Percentiles rank a stretch among this genome's conserved stretches.
These are phyloP conservation scores for Dissostichus mawsoni DNA, from an alignment of 2,113 vertebrate genomes.

Conservation along the genomic window DNA sequence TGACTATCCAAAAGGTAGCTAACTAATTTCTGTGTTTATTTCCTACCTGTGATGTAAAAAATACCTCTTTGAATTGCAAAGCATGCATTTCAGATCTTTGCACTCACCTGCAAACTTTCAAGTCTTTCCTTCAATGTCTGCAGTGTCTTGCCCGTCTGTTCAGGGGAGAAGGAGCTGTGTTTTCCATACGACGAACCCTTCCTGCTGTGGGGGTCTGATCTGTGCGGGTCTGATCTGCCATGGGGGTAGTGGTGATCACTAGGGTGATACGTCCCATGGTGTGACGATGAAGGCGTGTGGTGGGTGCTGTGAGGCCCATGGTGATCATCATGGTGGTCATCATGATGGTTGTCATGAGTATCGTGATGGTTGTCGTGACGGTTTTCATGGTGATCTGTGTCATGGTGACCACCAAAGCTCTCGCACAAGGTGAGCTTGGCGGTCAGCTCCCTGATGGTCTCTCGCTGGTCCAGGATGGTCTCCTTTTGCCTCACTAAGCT, in stretches of 20 bases:
- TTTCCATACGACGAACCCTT: constrained; percentile 66
- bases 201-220: constrained; percentile 69
- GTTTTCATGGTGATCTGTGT: constrained; percentile 64
- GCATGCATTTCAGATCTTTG: background rate
- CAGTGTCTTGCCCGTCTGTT: constrained; percentile 85
- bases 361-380: constrained; percentile 58
- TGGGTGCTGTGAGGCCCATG: constrained; percentile 58
- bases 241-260: constrained; percentile 73
- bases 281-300: constrained; percentile 49
- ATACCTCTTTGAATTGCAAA: background rate
- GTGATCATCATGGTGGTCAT: constrained; percentile 65
- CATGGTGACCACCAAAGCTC: constrained; percentile 77
- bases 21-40: too few relatives aligned
- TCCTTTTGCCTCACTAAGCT: constrained; percentile 88
- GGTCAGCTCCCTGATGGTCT: constrained; percentile 87
- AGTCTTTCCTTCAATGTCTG: constrained; percentile 87
- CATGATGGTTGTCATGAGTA: constrained; percentile 49
- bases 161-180: constrained; percentile 76
- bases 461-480: constrained; percentile 87
- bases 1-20: too few relatives aligned
- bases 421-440: constrained; percentile 88
- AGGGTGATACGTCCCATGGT: constrained; percentile 60
- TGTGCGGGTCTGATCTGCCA: constrained; percentile 45
- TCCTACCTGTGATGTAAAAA: background rate
- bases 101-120: constrained; percentile 85